Conservation (phyloP, 2,888 invertebrate genomes). For the Digitonthophagus gazella region DNA sequence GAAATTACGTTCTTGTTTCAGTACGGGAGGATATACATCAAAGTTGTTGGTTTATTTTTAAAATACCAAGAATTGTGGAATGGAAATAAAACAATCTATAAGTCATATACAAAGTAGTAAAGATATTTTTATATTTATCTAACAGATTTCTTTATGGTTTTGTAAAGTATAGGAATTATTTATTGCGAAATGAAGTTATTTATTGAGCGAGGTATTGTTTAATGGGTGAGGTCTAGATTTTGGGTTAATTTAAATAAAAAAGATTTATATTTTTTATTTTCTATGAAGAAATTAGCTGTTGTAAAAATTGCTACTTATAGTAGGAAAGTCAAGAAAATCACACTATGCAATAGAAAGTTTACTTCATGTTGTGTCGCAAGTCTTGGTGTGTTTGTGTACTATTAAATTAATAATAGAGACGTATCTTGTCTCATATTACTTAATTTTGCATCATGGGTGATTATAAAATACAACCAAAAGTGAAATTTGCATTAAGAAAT, state of each 20-base stretch:
- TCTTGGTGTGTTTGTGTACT: neutral
- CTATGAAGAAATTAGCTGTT: too few relatives aligned
- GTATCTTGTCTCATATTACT: neutral
- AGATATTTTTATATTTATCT: too few relatives aligned
- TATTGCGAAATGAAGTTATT: too few relatives aligned
- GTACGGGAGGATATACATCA: neutral
- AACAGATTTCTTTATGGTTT: too few relatives aligned
- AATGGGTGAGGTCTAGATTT: too few relatives aligned
- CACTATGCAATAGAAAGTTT: neutral
- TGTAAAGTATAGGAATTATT: too few relatives aligned
- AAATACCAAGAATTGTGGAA: neutral
- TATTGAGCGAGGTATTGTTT: too few relatives aligned
- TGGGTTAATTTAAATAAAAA: too few relatives aligned
- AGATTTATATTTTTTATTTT: too few relatives aligned
- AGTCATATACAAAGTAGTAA: neutral
- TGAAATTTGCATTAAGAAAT: too few relatives aligned
- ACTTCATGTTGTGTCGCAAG: neutral
- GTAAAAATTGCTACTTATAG: neutral
- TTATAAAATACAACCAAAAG: too few relatives aligned
- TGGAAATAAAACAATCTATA: neutral
- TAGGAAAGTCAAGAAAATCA: neutral
- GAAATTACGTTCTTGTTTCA: neutral
- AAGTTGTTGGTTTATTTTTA: neutral
- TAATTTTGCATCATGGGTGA: too few relatives aligned
- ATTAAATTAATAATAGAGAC: neutral